Conservation (phyloP, 1,140 invertebrate genomes). For the Zaprionus africanus region DNA sequence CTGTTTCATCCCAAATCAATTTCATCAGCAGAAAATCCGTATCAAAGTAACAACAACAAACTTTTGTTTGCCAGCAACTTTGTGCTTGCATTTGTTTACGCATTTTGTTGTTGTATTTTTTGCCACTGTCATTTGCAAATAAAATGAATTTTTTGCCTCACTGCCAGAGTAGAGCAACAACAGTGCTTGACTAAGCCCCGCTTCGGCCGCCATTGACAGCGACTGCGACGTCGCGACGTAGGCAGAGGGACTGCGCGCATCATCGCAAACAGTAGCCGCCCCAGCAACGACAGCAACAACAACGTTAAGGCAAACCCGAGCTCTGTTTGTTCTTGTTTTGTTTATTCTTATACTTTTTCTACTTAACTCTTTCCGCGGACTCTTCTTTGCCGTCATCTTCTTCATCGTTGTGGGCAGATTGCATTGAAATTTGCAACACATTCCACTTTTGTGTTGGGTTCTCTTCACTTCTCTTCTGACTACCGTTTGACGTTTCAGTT, state of each 20-base stretch:
- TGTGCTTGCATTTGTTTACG: constrained; percentile 10
- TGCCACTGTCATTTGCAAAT: constrained; percentile 24
- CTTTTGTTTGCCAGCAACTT: background rate
- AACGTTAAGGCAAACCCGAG: constrained; percentile 24
- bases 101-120: constrained; percentile 20
- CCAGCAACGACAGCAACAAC: constrained; percentile 3
- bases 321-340: constrained; percentile 70
- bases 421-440: constrained; percentile 80
- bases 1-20: constrained; percentile 39
- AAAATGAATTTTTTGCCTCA: constrained; percentile 24
- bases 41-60: constrained; percentile 13
- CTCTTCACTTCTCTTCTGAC: constrained; percentile 43
- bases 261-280: constrained; percentile 1
- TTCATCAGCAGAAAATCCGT: constrained; percentile 37
- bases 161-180: background rate
- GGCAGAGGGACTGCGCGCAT: background rate
- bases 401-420: constrained; percentile 60
- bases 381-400: constrained; percentile 18
- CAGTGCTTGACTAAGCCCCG: constrained; percentile 24
- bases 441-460: constrained; percentile 61
- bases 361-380: constrained; percentile 50
- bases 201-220: constrained; percentile 32
- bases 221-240: background rate
- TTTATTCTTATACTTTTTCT: constrained; percentile 70
- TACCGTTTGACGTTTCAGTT: constrained; percentile 73